phyloP scores from a whole-genome alignment of 2,113 vertebrate species.

The Neodontobutis hainanensis region DNA sequence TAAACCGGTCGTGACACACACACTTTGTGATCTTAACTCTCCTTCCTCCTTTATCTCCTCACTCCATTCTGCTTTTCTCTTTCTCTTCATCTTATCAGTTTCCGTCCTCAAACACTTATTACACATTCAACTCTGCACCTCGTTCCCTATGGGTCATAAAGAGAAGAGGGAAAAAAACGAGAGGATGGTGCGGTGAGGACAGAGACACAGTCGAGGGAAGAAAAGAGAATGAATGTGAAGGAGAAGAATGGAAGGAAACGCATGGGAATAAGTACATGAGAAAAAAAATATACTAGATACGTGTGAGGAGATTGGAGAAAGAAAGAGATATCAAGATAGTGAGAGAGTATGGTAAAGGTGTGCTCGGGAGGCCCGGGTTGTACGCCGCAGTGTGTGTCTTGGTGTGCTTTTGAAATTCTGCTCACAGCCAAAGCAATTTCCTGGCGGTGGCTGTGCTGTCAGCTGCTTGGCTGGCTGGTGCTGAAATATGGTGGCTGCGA shows the following conservation, averaged over 20 bases:
- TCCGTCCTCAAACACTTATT: slow-evolving; percentile 71
- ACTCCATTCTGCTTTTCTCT: slow-evolving; percentile 20
- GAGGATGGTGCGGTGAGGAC: slow-evolving; percentile 11
- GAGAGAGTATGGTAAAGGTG: slow-evolving; percentile 44
- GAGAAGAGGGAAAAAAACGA: slow-evolving; percentile 36
- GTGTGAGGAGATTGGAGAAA: slow-evolving; percentile 51
- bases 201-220: slow-evolving; percentile 21
- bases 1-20: slow-evolving; percentile 39
- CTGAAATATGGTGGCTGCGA: slow-evolving; percentile 96
- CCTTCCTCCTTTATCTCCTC: slow-evolving; percentile 36
- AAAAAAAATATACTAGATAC: slow-evolving; percentile 57
- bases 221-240: slow-evolving; percentile 34
- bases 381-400: slow-evolving; percentile 79
- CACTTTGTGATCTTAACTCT: slow-evolving; percentile 36
- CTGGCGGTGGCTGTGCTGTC: slow-evolving; percentile 95
- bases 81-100: slow-evolving; percentile 20
- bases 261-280: slow-evolving; percentile 56
- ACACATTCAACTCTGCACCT: slow-evolving; percentile 84
- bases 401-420: slow-evolving; percentile 92
- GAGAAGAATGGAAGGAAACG: slow-evolving; percentile 24
- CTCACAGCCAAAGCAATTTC: slow-evolving; percentile 97
- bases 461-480: slow-evolving; percentile 94
- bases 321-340: slow-evolving; percentile 40
- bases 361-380: slow-evolving; percentile 67
- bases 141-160: slow-evolving; percentile 82